These are phyloP conservation scores for Bolinopsis microptera DNA, from an alignment of 37 sponge, comb jelly and placozoan species.

Conservation along the genomic window DNA sequence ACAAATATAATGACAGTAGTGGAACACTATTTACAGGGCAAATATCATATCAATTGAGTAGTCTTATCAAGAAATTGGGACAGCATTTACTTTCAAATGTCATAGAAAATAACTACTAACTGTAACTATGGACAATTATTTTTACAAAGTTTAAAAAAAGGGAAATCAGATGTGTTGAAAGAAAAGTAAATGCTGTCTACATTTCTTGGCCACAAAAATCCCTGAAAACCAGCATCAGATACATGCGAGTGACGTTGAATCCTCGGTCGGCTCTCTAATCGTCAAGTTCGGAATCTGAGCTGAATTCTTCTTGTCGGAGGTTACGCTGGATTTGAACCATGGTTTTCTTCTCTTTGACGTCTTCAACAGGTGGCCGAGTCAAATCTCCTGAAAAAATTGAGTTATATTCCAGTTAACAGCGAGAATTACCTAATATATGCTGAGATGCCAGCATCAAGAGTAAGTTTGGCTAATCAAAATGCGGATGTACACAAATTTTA, in stretches of 20 bases:
- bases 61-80: neutral
- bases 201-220: neutral
- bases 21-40: neutral
- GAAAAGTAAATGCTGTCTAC: neutral
- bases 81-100: neutral
- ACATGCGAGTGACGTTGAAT: neutral
- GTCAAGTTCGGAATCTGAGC: constrained; percentile 29
- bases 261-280: constrained; percentile 23
- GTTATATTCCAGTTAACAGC: neutral
- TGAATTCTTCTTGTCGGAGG: constrained; percentile 24
- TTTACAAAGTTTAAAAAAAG: too few relatives aligned
- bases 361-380: constrained; percentile 30
- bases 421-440: neutral
- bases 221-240: neutral
- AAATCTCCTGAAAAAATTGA: constrained; percentile 17
- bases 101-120: too few relatives aligned
- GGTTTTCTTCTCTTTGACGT: constrained; percentile 40
- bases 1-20: neutral
- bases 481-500: neutral
- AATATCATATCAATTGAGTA: neutral
- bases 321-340: constrained; percentile 33
- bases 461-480: neutral
- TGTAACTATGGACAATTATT: too few relatives aligned
- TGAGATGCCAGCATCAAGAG: too few relatives aligned
- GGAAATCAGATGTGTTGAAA: neutral